Evolutionary conservation across 30 jellyfish, hydroid and myxozoan species (phyloP), one percentile per base, ranked within the genome.

Genomic region (Aurelia sp.): DNA sequence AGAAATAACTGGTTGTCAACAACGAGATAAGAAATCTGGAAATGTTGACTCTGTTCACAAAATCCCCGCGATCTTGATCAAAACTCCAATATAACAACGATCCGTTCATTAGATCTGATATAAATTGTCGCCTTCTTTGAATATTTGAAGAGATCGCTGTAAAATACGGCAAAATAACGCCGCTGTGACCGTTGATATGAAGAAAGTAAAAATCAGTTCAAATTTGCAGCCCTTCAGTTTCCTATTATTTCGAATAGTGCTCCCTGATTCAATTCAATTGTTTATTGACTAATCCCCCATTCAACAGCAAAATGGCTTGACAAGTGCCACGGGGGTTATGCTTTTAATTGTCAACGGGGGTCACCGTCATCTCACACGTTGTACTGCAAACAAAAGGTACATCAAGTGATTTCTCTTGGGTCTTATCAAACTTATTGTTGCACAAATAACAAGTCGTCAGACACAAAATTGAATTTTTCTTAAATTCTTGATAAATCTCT

Each of bases 291-390:
- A 65, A 58, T 82, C 77, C 72, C 73, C 80, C 65, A 76, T 21
- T 22, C 50, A 76, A 76, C 81, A 78, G 51, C 41, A 44, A 44
- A 63, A 27, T 78, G 80, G 40, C 72, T 8, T 30, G 61, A 76
- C 75, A 27, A 70, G 61, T 10, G 70, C 8, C 82, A 84, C 93
- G 93, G 93, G 93, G 93, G 93, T 41, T 55, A 35, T n/a, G 59
- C 50, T 16, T 44, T 44, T 44, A 8, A 44, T 44, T 44, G 55
- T 44, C 55, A 44, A 44, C 55, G 55, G 55, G 55, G 55, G 55
- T 44, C 55, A 44, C 7, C 55, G 55, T 44, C 3, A 44, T 44
- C 16, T 44, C 7, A 8, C 55, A 5, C 55, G 7, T 44, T 44
- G 50, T 44, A 44, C 9, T 44, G 3, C 13, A 16, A 44, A 44